Percentiles rank a stretch among this genome's conserved stretches.
Evolutionary conservation across 2,888 invertebrate genomes (phyloP).

Genomic region (Salticus scenicus): DNA sequence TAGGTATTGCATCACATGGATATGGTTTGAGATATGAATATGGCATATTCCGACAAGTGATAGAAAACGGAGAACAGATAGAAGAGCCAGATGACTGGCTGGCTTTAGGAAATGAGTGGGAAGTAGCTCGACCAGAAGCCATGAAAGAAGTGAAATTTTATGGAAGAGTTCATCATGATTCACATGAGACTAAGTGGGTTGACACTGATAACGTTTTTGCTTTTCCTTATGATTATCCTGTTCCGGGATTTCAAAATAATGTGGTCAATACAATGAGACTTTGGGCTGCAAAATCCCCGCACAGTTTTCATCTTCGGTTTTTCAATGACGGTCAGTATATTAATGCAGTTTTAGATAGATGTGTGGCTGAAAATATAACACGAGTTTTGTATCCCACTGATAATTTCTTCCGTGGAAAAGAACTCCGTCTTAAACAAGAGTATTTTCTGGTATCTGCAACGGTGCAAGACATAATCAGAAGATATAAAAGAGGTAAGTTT

Average conservation of each 20-base stretch:
- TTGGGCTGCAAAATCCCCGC: constrained; percentile 98
- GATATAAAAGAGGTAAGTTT: constrained; percentile 96
- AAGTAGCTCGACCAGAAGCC: constrained; percentile 98
- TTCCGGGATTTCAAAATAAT: constrained; percentile 98
- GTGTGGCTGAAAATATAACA: constrained; percentile 97
- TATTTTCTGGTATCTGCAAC: constrained; percentile 99
- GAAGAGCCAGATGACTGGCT: constrained; percentile 99
- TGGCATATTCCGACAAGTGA: constrained; percentile 98
- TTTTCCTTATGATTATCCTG: constrained; percentile 98
- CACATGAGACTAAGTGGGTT: constrained; percentile 92
- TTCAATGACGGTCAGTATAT: constrained; percentile 99
- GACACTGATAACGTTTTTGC: constrained; percentile 96
- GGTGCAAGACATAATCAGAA: constrained; percentile 91
- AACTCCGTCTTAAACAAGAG: constrained; percentile 97
- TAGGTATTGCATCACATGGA: constrained; percentile 97
- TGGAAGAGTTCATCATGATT: constrained; percentile 91
- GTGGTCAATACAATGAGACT: constrained; percentile 97
- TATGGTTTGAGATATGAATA: constrained; percentile 99
- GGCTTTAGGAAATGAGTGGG: constrained; percentile 98
- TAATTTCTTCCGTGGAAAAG: constrained; percentile 99
- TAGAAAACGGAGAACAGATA: constrained; percentile 93
- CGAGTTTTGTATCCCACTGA: constrained; percentile 99
- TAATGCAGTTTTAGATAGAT: constrained; percentile 97
- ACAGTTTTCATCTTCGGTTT: constrained; percentile 95
- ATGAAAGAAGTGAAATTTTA: constrained; percentile 98